Percentiles rank a stretch among this genome's conserved stretches.
phyloP scores from a whole-genome alignment of 2,113 vertebrate genomes.

The Rhinogobius similis region DNA sequence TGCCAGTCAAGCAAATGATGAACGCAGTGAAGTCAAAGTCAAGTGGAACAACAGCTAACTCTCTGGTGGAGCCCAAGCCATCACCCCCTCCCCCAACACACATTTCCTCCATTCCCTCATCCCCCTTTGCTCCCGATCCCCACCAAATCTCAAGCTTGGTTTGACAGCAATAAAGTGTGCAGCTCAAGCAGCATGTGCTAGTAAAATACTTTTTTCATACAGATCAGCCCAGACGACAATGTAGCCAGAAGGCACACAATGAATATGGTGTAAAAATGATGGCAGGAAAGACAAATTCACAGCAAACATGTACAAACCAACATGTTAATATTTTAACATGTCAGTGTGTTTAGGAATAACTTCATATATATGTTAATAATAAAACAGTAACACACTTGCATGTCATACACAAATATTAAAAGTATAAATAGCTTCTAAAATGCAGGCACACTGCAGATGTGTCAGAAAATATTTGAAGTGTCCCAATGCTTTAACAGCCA shows the following conservation, averaged over 20 bases:
- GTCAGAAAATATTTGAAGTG: neutral
- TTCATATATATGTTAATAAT: neutral
- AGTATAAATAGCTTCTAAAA: too few relatives aligned
- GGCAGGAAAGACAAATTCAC: slow-evolving; percentile 29
- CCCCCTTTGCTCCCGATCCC: slow-evolving; percentile 49
- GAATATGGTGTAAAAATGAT: slow-evolving; percentile 44
- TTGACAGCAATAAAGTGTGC: slow-evolving; percentile 72
- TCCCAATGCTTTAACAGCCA: too few relatives aligned
- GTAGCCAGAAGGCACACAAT: slow-evolving; percentile 58
- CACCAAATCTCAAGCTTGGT: slow-evolving; percentile 71
- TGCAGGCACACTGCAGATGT: neutral
- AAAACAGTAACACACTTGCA: neutral
- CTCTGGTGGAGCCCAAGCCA: slow-evolving; percentile 43
- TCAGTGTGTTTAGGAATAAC: neutral
- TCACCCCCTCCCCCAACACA: slow-evolving; percentile 20
- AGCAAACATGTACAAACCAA: slow-evolving; percentile 18
- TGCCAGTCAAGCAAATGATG: slow-evolving; percentile 72
- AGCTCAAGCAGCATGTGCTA: slow-evolving; percentile 55
- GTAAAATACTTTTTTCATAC: slow-evolving; percentile 62
- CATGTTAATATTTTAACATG: neutral
- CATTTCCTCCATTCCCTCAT: slow-evolving; percentile 13
- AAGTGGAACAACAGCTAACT: slow-evolving; percentile 64
- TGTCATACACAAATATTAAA: too few relatives aligned
- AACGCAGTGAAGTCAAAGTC: slow-evolving; percentile 70
- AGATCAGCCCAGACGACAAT: slow-evolving; percentile 58